Base-by-base conservation (phyloP, 2,113 vertebrate genomes). In the Echinops telfairi region DNA sequence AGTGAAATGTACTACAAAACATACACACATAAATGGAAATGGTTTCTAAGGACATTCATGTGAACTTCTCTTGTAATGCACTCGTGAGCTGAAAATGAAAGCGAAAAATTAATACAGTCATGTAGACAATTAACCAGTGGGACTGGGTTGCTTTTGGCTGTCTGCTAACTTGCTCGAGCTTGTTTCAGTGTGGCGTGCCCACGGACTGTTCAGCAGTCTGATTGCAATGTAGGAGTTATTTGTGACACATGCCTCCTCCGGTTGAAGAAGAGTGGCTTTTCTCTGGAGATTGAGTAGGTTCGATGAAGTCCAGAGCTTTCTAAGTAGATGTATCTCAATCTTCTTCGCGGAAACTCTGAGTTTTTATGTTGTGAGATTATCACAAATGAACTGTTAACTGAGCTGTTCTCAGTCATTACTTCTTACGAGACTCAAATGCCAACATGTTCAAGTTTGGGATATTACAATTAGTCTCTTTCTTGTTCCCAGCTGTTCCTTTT, bases 181-280 rank as follows among this genome's bases (percentile, higher is more conserved):
- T 97, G 94, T 96, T 89, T 97, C 96, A 96, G 94, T 97, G 94
- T 97, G 97, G 94, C 92, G 33, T 92, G 80, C 25, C 22, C 20
- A 22, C 80, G 93, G 92, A 94, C 90, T 90, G 58, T 68, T 94
- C 83, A 73, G 9, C 96, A 88, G 86, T 86, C 33, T 89, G 90
- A 89, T 75, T 85, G 66, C 96, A 58, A 90, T 94, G 97, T 81
- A 85, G 88, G 86, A 73, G 79, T 97, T 92, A 96, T 89, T 97
- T 97, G 89, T 83, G 96, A 96, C 68, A 62, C 58, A 20, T 70
- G 60, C 89, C 96, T 66, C 40, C 86, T 95, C 90, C 19, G 33
- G 29, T 95, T 93, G 87, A 83, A 53, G 16, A 4, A 78, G 43
- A 62, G 4, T 70, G 85, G 78, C 75, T 95, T 75, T 33, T 88